Conservation (phyloP, 2,888 invertebrate species). For the Amblyjoppa proteus region DNA sequence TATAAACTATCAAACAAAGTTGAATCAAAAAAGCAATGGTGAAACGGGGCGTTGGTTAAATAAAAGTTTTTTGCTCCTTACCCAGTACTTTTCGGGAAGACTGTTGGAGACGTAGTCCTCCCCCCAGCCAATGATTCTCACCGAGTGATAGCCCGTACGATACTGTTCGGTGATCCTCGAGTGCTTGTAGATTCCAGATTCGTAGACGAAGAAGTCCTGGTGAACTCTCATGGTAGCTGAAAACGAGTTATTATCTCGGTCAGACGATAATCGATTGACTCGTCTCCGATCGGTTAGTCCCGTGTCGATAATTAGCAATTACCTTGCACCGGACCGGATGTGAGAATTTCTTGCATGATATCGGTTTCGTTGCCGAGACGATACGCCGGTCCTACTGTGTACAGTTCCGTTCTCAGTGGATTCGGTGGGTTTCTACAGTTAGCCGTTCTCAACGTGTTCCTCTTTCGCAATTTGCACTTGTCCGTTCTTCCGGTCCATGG, state of each 20-base stretch:
- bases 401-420: slow-evolving; percentile 87
- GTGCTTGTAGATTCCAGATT: slow-evolving; percentile 92
- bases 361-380: slow-evolving; percentile 91
- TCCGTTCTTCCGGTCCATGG: slow-evolving; percentile 90
- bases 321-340: slow-evolving; percentile 97
- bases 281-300: neutral
- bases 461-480: slow-evolving; percentile 88
- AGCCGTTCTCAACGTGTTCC: slow-evolving; percentile 85
- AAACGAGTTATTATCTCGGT: slow-evolving; percentile 38
- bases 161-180: slow-evolving; percentile 85
- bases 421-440: slow-evolving; percentile 86
- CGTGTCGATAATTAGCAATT: slow-evolving; percentile 65
- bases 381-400: slow-evolving; percentile 92
- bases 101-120: slow-evolving; percentile 88
- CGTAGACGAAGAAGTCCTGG: slow-evolving; percentile 97
- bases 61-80: slow-evolving; percentile 84
- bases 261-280: slow-evolving; percentile 37
- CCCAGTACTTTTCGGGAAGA: slow-evolving; percentile 92
- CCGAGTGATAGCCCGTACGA: slow-evolving; percentile 93
- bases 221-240: slow-evolving; percentile 95
- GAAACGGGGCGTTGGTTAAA: neutral
- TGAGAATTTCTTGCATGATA: slow-evolving; percentile 96
- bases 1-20: neutral
- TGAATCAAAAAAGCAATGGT: neutral
- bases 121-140: slow-evolving; percentile 97